These are phyloP conservation scores for Catostylus mosaicus DNA, from an alignment of 30 jellyfish, hydroid and myxozoan species.

Conservation along the genomic window DNA sequence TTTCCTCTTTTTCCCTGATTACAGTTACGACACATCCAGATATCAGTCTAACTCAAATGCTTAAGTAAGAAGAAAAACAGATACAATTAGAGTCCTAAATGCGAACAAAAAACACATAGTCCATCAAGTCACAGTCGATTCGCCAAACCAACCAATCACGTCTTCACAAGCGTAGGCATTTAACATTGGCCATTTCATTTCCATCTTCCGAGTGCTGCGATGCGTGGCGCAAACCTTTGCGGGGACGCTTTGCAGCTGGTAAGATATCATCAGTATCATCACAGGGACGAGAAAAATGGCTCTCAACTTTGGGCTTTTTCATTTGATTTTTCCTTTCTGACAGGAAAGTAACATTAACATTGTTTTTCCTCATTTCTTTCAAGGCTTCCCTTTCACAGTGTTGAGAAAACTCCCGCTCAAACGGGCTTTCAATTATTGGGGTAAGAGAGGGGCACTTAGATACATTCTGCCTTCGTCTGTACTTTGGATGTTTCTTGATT, in stretches of 20 bases:
- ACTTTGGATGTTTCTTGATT: slow-evolving; percentile 45
- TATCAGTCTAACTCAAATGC: background rate
- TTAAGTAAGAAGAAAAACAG: slow-evolving; percentile 1
- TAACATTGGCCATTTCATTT: slow-evolving; percentile 9
- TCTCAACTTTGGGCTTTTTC: slow-evolving; percentile 40
- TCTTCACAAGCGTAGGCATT: slow-evolving; percentile 13
- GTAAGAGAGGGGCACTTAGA: slow-evolving; percentile 58
- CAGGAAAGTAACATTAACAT: background rate
- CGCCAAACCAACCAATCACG: slow-evolving; percentile 2
- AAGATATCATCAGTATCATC: slow-evolving; percentile 57
- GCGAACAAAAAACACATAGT: slow-evolving; percentile 1
- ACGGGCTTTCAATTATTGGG: slow-evolving; percentile 80
- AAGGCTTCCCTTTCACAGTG: slow-evolving; percentile 60
- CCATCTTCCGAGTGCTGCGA: slow-evolving; percentile 29
- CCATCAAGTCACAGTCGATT: background rate
- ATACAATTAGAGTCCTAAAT: background rate
- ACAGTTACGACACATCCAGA: slow-evolving; percentile 49
- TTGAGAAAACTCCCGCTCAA: slow-evolving; percentile 68
- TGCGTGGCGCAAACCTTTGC: slow-evolving; percentile 35
- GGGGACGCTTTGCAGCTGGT: slow-evolving; percentile 85
- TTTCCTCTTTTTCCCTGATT: slow-evolving; percentile 2
- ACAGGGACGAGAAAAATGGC: slow-evolving; percentile 26
- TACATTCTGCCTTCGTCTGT: slow-evolving; percentile 36
- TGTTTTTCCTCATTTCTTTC: slow-evolving; percentile 21
- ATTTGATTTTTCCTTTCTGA: background rate